Conservation (phyloP, 2,888 invertebrate species). For the Hypselothyrea guttata region DNA sequence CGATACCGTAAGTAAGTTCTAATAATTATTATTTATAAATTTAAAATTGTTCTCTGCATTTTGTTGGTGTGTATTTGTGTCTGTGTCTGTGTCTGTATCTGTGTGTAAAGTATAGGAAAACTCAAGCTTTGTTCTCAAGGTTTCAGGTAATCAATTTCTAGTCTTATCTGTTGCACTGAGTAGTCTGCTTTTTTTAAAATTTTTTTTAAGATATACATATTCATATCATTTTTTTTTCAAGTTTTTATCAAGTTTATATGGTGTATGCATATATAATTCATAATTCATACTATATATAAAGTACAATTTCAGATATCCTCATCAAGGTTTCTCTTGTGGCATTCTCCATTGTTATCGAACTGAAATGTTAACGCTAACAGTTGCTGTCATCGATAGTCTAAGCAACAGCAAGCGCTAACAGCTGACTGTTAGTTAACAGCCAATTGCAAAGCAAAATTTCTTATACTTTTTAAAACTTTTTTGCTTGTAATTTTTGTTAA, state of each 20-base stretch:
- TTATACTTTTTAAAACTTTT: too few relatives aligned
- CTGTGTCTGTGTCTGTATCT: constrained; percentile 21
- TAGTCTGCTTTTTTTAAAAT: constrained; percentile 56
- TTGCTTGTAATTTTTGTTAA: too few relatives aligned
- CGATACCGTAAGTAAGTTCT: neutral
- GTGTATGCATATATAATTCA: constrained; percentile 4
- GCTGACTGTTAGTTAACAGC: too few relatives aligned
- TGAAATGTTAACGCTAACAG: constrained; percentile 42
- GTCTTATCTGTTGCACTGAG: constrained; percentile 76
- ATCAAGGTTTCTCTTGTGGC: constrained; percentile 6
- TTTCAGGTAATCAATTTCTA: constrained; percentile 75
- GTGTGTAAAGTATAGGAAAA: constrained; percentile 63
- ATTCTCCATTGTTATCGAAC: constrained; percentile 18
- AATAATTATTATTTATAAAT: neutral
- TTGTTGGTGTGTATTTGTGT: constrained; percentile 9
- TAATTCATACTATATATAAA: constrained; percentile 42
- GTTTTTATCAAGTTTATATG: constrained; percentile 10
- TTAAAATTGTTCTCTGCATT: neutral
- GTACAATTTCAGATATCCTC: constrained; percentile 50
- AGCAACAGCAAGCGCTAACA: too few relatives aligned
- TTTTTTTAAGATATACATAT: constrained; percentile 7
- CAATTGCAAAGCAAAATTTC: too few relatives aligned
- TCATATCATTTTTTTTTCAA: too few relatives aligned
- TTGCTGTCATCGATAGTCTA: constrained; percentile 36
- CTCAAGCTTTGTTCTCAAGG: constrained; percentile 75